Evolutionary conservation across 2,113 vertebrate genomes (phyloP).

Genomic region (Rostratula benghalensis): DNA sequence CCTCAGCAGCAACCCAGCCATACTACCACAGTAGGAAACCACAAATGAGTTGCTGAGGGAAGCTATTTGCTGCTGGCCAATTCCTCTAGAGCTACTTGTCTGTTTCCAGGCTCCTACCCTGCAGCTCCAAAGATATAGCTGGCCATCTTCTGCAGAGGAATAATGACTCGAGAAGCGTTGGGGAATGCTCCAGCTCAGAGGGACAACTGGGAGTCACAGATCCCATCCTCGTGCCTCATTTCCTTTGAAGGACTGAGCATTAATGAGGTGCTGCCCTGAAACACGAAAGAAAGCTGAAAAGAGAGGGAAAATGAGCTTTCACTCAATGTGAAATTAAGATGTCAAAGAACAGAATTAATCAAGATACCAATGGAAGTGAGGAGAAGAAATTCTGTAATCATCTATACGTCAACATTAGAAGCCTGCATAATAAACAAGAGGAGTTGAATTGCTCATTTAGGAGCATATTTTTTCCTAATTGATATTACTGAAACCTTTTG

Average conservation of each 20-base stretch:
- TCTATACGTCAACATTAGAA: neutral
- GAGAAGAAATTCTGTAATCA: constrained; percentile 17
- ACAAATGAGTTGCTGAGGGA: constrained; percentile 49
- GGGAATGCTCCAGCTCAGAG: neutral
- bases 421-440: constrained; percentile 26
- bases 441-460: constrained; percentile 15
- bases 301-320: constrained; percentile 38
- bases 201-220: neutral
- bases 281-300: neutral
- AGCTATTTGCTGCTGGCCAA: constrained; percentile 26
- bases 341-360: constrained; percentile 41
- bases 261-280: neutral
- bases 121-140: neutral
- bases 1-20: neutral
- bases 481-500: constrained; percentile 11
- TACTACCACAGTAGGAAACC: neutral
- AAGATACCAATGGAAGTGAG: neutral
- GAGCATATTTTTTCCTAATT: constrained; percentile 42
- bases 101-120: neutral
- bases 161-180: neutral
- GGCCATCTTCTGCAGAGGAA: neutral
- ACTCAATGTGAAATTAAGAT: constrained; percentile 16
- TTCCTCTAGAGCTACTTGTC: neutral
- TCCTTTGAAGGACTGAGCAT: constrained; percentile 11
- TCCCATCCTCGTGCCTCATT: neutral